Evolutionary conservation across 2,113 vertebrate genomes (phyloP).

Genomic region (Polypterus bichir): DNA sequence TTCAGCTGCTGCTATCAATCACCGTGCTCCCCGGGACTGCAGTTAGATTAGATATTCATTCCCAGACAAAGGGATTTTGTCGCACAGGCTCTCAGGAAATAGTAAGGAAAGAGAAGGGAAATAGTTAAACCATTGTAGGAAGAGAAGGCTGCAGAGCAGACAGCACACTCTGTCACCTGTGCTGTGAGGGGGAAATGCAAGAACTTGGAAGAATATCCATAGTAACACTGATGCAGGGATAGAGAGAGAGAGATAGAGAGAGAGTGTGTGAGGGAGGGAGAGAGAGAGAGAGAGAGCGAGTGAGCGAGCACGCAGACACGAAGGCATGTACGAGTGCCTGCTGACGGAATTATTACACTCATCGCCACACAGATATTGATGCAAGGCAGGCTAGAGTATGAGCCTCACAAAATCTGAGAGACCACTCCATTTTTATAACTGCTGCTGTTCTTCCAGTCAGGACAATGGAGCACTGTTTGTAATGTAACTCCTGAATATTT

Average conservation of each 20-base stretch:
- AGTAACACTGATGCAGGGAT: constrained; percentile 36
- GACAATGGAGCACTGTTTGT: constrained; percentile 6
- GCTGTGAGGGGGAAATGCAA: constrained; percentile 19
- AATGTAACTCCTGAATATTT: constrained; percentile 5
- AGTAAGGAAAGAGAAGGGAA: neutral
- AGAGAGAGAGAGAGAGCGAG: constrained; percentile 27
- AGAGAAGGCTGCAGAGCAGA: constrained; percentile 15
- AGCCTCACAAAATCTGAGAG: neutral
- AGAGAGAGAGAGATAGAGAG: constrained; percentile 31
- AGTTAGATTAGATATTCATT: neutral
- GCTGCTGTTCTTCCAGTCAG: constrained; percentile 3
- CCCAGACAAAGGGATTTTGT: constrained; percentile 1
- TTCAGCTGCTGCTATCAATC: neutral
- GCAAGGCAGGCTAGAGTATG: constrained; percentile 4
- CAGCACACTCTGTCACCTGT: constrained; percentile 18
- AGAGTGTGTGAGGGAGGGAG: constrained; percentile 20
- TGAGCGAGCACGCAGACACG: constrained; percentile 33
- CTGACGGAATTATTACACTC: constrained; percentile 7
- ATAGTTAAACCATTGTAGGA: constrained; percentile 1
- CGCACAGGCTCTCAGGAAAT: too few species aligned
- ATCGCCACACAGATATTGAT: constrained; percentile 1
- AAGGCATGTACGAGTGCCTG: constrained; percentile 44
- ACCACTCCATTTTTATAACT: neutral
- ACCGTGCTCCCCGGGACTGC: neutral
- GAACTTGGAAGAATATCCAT: constrained; percentile 49